phyloP scores from a whole-genome alignment of 2,113 vertebrate genomes.

The Thamnaconus septentrionalis region DNA sequence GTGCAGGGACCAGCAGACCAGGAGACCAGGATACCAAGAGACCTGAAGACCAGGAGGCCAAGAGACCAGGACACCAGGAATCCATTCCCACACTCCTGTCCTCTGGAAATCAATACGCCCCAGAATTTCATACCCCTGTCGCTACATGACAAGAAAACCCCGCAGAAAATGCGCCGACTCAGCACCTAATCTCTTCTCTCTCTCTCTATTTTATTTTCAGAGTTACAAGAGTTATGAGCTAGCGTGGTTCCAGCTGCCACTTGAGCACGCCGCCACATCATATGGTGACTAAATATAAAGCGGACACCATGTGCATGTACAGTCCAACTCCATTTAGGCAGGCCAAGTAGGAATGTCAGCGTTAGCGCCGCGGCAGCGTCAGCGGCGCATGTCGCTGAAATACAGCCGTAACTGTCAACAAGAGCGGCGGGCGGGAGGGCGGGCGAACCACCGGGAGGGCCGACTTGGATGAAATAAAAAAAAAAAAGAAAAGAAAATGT shows the following conservation, averaged over 20 bases:
- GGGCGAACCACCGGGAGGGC: constrained; percentile 6
- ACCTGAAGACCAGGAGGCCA: too few species aligned
- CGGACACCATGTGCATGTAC: constrained; percentile 69
- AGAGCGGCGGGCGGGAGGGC: constrained; percentile 18
- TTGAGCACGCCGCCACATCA: constrained; percentile 50
- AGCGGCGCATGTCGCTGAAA: constrained; percentile 52
- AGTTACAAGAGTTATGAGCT: constrained; percentile 31
- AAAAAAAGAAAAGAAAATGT: background rate
- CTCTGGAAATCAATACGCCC: constrained; percentile 62
- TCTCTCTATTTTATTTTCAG: constrained; percentile 34
- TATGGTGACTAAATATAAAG: constrained; percentile 74
- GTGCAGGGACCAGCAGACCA: too few species aligned
- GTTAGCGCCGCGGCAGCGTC: constrained; percentile 46
- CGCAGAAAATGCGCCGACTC: constrained; percentile 50
- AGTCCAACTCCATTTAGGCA: constrained; percentile 53
- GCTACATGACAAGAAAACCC: constrained; percentile 54
- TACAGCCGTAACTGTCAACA: constrained; percentile 38
- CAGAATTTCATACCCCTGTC: constrained; percentile 41
- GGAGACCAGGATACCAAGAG: too few species aligned
- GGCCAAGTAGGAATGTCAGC: constrained; percentile 50
- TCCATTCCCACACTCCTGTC: constrained; percentile 21
- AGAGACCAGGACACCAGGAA: too few species aligned
- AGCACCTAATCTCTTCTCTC: constrained; percentile 55
- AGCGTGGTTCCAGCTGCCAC: constrained; percentile 70
- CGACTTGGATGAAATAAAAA: constrained; percentile 7